phyloP scores from a whole-genome alignment of 2,888 invertebrate species.

The Hirtodrosophila cameraria region DNA sequence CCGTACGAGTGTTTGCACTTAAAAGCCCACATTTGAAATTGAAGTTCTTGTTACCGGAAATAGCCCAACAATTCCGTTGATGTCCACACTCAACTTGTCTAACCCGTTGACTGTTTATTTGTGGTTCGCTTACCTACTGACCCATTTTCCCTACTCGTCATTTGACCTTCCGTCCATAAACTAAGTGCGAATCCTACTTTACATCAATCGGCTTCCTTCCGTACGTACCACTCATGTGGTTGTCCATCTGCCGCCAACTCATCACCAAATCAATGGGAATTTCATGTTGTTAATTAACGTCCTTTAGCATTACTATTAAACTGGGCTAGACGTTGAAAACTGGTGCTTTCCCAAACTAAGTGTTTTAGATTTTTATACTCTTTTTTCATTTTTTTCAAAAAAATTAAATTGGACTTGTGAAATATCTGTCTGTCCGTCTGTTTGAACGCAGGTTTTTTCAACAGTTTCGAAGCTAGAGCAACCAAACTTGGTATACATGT shows the following conservation, averaged over 20 bases:
- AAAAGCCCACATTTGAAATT: slow-evolving; percentile 30
- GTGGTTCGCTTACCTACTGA: slow-evolving; percentile 6
- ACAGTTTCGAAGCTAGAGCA: too few species aligned
- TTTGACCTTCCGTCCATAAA: slow-evolving; percentile 24
- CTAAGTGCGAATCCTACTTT: slow-evolving; percentile 38
- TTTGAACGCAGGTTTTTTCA: too few species aligned
- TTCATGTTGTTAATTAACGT: slow-evolving; percentile 30
- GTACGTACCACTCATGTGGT: slow-evolving; percentile 14
- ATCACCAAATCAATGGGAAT: slow-evolving; percentile 12
- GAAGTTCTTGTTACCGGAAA: slow-evolving; percentile 30
- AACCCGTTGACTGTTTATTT: slow-evolving; percentile 1
- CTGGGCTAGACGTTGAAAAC: neutral
- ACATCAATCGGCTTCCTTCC: slow-evolving; percentile 40
- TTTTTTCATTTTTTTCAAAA: too few species aligned
- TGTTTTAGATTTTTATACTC: too few species aligned
- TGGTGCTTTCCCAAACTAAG: too few species aligned
- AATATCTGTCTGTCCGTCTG: too few species aligned
- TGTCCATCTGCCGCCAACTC: slow-evolving; percentile 1
- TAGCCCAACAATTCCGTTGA: slow-evolving; percentile 7
- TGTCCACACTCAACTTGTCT: neutral
- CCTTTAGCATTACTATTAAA: slow-evolving; percentile 9
- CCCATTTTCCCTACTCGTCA: too few species aligned
- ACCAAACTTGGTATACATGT: too few species aligned
- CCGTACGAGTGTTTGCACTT: slow-evolving; percentile 47
- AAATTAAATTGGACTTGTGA: too few species aligned